Evolutionary conservation across 2,797 vertebrate species (phyloP), one percentile per base, ranked within the genome.

Genomic region (Simalia tracyae): DNA sequence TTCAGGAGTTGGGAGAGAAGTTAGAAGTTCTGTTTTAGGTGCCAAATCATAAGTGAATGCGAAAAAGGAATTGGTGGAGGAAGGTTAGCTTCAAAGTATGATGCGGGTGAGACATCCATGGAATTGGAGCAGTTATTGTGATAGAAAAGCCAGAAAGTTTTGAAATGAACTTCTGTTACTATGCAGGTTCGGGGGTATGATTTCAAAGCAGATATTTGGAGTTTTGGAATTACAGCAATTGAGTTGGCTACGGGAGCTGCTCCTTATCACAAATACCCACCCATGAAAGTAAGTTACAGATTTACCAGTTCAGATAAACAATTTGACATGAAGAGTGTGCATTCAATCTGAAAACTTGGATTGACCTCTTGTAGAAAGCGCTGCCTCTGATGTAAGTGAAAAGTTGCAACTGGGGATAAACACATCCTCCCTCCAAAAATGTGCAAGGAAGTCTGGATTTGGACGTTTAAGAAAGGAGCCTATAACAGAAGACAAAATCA

Each of bases 121-220:
- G 89, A 72, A 64, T 57, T 31, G 81, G 68, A 68, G 5, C 5
- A 61, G 56, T 61, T 88, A 50, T 36, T 61, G 7, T 31, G 46
- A 36, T 17, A 10, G n/a, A 31, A 50, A 54, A 57, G 22, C 4
- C 54, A 5, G 46, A 36, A 36, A 86, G 24, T 54, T 61, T 57
- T 85, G 61, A 85, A 76, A 50, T 7, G 0, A 5, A 90, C 86
- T 2, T 72, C 57, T 91, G 72, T 63, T 22, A 0, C 94, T 93
- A 95, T 94, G 15, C 96, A 99, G 99, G 98, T 99, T 87, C 98
- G 98, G 91, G 99, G 99, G 89, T 99, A 99, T 12, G 99, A 99
- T 96, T 99, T 99, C 97, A 99, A 99, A 97, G 99, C 98, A 31
- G 99, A 99, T 95, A 99, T 99, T 95, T 99, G 99, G 99, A 99